Base-by-base conservation (phyloP, 1,140 invertebrate genomes). In the Pseudachorutes palmiensis region DNA sequence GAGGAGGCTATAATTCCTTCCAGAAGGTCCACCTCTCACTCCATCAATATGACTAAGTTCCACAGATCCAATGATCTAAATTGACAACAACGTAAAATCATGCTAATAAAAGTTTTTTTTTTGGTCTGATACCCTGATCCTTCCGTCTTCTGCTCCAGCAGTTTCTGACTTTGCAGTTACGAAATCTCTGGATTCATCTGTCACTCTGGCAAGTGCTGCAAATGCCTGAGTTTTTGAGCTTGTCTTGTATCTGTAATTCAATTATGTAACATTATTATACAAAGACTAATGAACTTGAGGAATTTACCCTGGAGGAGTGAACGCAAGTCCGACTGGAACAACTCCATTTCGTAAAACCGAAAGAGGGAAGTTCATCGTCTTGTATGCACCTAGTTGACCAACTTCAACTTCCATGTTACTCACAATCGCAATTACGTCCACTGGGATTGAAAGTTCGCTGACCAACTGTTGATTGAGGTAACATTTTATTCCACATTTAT, bases 11-110 rank as follows among this genome's bases (percentile, higher is more conserved):
- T 60, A 60, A 30, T 31, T 26, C 31, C 30, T 9, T 55, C 51
- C 51, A 24, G 24, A 5, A 5, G 58, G 9, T 14, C 26, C 30
- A 30, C 2, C 29, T 30, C 2, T 30, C 14, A 5, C 58, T 2
- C 26, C 30, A 29, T 28, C 12, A 30, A 28, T 32, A 14, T 5
- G 9, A 29, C 3, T 32, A 9, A 12, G 5, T 26, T 29, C 5
- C 24, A 60, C 26, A 60, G 2, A 29, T 30, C 58, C 58, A 32
- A 60, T 60, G 22, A 60, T 60, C 58, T 60, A 30, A 60, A 30
- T 22, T 9, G 5, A 60, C 12, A 60, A 60, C 5, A 55, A 55
- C 24, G 24, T 16, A 55, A 55, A 55, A 22, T 55, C 9, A 45
- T 45, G n/a, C 36, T 45, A 45, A 45, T 45, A 45, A n/a, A n/a